These are phyloP conservation scores for Centropyge bicolor DNA, from an alignment of 2,797 vertebrate species.

Conservation along the genomic window DNA sequence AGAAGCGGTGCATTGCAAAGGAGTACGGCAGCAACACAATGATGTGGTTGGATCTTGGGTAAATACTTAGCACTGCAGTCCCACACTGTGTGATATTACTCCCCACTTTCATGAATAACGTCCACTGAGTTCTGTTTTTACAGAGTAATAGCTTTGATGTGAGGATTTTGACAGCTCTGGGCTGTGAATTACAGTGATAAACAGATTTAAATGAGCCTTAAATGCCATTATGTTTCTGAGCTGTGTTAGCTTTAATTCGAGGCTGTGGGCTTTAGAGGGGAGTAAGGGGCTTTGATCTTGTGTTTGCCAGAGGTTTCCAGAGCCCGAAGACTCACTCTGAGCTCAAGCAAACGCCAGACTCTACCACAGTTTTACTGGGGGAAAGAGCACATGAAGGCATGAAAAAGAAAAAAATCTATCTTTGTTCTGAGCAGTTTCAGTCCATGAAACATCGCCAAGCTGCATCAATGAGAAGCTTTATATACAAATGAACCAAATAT, in stretches of 20 bases:
- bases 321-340: slow-evolving; percentile 59
- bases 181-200: slow-evolving; percentile 76
- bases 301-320: slow-evolving; percentile 70
- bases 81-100: slow-evolving; percentile 17
- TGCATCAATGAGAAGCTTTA: slow-evolving; percentile 46
- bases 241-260: slow-evolving; percentile 67
- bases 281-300: slow-evolving; percentile 75
- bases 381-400: slow-evolving; percentile 45
- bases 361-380: slow-evolving; percentile 47
- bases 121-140: slow-evolving; percentile 50
- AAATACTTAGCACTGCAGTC: slow-evolving; percentile 18
- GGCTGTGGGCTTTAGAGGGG: slow-evolving; percentile 64
- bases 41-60: slow-evolving; percentile 15
- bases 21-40: slow-evolving; percentile 5
- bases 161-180: slow-evolving; percentile 64
- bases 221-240: slow-evolving; percentile 73
- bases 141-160: slow-evolving; percentile 70
- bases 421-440: slow-evolving; percentile 54
- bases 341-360: slow-evolving; percentile 40
- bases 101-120: slow-evolving; percentile 53
- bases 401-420: slow-evolving; percentile 27
- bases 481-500: slow-evolving; percentile 42
- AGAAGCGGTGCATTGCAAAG: background rate
- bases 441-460: slow-evolving; percentile 40
- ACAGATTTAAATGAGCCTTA: slow-evolving; percentile 78